Conservation (phyloP, 2,888 invertebrate species). For the Protodeltote pygarga region DNA sequence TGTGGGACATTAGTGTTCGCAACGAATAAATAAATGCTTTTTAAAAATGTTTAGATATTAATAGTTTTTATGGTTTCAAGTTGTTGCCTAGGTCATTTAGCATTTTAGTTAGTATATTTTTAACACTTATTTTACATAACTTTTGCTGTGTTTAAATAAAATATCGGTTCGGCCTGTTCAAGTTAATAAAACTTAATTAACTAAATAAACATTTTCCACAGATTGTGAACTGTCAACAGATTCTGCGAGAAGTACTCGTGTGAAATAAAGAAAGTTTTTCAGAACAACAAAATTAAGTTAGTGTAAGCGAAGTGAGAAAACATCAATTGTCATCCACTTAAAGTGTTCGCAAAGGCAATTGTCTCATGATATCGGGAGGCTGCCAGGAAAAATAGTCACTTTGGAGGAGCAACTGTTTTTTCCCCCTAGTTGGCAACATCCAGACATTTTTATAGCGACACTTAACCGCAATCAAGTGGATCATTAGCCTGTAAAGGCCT, state of each 20-base stretch:
- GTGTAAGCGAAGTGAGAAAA: conserved; percentile 62
- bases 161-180: conserved; percentile 5
- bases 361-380: conserved; percentile 77
- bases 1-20: too few relatives aligned
- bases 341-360: conserved; percentile 79
- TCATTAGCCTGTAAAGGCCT: conserved; percentile 85
- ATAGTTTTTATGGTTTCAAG: conserved; percentile 26
- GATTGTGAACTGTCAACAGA: conserved; percentile 7
- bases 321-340: conserved; percentile 77
- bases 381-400: conserved; percentile 84
- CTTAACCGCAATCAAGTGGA: conserved; percentile 85
- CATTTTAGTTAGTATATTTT: background rate
- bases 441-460: conserved; percentile 84
- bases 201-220: background rate
- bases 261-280: conserved; percentile 50
- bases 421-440: conserved; percentile 84
- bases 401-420: conserved; percentile 78
- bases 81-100: background rate
- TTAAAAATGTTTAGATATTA: too few relatives aligned
- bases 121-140: background rate
- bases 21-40: too few relatives aligned
- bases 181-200: conserved; percentile 4
- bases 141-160: background rate
- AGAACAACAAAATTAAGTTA: conserved; percentile 61
- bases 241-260: conserved; percentile 1